Evolutionary conservation across 2,797 vertebrate species (phyloP), one percentile per base, ranked within the genome.

Genomic region (Tenualosa thibaudeaui): DNA sequence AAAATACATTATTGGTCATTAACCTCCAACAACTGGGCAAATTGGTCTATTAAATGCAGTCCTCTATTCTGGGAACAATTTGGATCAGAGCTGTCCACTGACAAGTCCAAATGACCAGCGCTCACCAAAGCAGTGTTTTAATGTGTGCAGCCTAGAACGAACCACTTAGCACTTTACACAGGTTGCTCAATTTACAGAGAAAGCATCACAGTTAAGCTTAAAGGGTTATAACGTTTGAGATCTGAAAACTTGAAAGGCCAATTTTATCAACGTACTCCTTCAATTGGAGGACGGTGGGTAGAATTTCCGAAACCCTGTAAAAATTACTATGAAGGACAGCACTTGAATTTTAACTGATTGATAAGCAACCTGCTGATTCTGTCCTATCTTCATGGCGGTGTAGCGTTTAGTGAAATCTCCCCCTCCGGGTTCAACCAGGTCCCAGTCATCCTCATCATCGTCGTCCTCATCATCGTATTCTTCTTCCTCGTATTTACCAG

Each of bases 371-470:
- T 98, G 97, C 13, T 91, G 88, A 88, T 93, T 96, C 53, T 89
- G 87, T 0, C 92, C 90, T 0, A 68, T 88, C 88, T 94, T 93
- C 85, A 86, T 82, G 82, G 91, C 85, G 40, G 58, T 88, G 88
- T 90, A 96, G 87, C 89, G 87, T 82, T 96, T 97, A 0, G 87
- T 96, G 68, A 98, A 89, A 86, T 95, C 94, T 86, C 95, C 92
- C 83, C 91, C 87, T 7, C 89, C 84, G 6, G 91, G 87, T 71
- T 95, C 94, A 86, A 91, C 89, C 96, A 96, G 99, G 71, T 94
- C 95, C 97, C 97, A 98, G 2, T 96, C 94, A 0, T 95, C 93
- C 3, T 94, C 96, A 0, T 95, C 95, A 0, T 94, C 94, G 0
- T 95, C 89, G 0, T 94, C 92, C 0, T 95, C 92, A 0, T 95